Base-by-base conservation (phyloP, 2,888 invertebrate species). In the Aquatica leii region DNA sequence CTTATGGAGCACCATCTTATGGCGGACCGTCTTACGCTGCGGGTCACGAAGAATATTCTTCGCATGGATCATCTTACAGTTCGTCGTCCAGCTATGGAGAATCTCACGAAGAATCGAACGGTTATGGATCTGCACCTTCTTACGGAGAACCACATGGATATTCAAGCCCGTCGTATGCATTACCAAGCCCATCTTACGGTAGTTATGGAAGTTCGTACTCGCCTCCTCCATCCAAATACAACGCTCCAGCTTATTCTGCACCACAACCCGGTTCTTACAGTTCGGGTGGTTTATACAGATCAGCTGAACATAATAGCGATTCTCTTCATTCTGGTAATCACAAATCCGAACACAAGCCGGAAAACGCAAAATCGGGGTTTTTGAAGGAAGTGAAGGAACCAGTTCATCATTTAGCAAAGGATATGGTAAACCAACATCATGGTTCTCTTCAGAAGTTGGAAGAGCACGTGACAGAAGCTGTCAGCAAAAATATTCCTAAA, bases 211-310 rank as follows among this genome's bases (percentile, higher is more conserved):
- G 70, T 48, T 41, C 50, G 2, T 68, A 70, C 37, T 67, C 71
- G 48, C 66, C 69, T 48, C 67, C 62, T 40, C 40, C 58, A 24
- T 63, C 69, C 2, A 68, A 69, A 57, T 71, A 70, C 61, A 70
- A 69, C 31, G 65, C 70, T 18, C 71, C 69, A 57, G 70, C 70
- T 40, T 70, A 67, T 21, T 61, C 67, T 20, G 46, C 53, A n/a
- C 51, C 58, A 15, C 9, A 37, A 15, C 24, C 31, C 1, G 5
- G n/a, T 11, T 11, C 20, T 43, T 48, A 48, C 12, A 21, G 48
- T 48, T 48, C 48, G 2, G 11, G n/a, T 1, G 53, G 21, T 2
- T 37, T n/a, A 11, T 53, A 46, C 46, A 3, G 46, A 46, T 46
- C 46, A 9, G 46, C 46, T 18, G 20, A 46, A 2, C 3, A 46